Conservation (phyloP, 2,888 invertebrate species). For the Formica aserva region DNA sequence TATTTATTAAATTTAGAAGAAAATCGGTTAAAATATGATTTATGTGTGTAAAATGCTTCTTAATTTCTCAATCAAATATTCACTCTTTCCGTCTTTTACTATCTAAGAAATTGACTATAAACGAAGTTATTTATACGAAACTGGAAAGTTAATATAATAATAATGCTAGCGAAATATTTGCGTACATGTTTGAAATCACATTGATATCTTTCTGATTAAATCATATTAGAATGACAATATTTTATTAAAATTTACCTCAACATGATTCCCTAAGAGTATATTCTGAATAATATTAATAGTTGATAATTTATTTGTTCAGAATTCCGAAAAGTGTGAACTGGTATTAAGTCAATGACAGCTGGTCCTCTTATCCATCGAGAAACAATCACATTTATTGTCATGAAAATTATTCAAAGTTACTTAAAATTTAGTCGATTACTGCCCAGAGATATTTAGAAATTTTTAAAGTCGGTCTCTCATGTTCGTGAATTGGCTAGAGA, state of each 20-base stretch:
- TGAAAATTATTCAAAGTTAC: conserved; percentile 41
- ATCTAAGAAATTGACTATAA: not conserved
- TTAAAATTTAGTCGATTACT: conserved; percentile 57
- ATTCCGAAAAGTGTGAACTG: conserved; percentile 18
- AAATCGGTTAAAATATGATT: not conserved
- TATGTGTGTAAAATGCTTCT: not conserved
- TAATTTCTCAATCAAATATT: not conserved
- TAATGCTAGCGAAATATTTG: not conserved
- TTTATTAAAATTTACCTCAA: conserved; percentile 40
- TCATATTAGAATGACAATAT: not conserved
- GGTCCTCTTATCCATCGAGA: conserved; percentile 36
- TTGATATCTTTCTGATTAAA: not conserved
- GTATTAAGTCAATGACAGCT: conserved; percentile 37
- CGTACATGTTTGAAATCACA: not conserved
- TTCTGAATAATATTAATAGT: not conserved
- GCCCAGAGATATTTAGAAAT: conserved; percentile 11
- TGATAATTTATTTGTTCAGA: conserved; percentile 26
- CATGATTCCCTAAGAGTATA: conserved; percentile 29
- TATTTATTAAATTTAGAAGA: not conserved
- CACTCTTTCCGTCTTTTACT: not conserved
- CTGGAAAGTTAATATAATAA: not conserved
- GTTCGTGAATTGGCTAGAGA: not conserved
- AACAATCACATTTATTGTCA: conserved; percentile 24
- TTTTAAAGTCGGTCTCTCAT: conserved; percentile 20
- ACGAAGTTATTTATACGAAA: not conserved